Conservation (phyloP, 2,888 invertebrate genomes). For the Adela reaumurella region DNA sequence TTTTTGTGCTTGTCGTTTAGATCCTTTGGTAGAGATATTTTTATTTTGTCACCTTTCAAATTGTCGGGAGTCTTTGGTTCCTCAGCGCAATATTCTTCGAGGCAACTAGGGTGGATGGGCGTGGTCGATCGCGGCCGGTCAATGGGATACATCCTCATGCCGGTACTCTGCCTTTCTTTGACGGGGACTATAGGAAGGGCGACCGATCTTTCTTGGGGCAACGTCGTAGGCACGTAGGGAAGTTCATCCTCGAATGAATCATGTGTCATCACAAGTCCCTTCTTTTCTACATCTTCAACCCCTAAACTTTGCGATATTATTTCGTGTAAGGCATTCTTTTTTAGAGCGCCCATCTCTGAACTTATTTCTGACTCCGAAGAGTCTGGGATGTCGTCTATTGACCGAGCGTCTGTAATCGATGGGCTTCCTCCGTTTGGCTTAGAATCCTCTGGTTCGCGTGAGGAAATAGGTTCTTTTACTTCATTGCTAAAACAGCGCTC, state of each 20-base stretch:
- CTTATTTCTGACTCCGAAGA: slow-evolving; percentile 74
- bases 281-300: slow-evolving; percentile 66
- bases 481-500: neutral
- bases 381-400: slow-evolving; percentile 38
- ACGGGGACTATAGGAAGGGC: slow-evolving; percentile 80
- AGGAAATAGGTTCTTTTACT: neutral
- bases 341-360: slow-evolving; percentile 53
- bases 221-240: slow-evolving; percentile 86
- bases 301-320: slow-evolving; percentile 23
- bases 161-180: slow-evolving; percentile 61
- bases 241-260: slow-evolving; percentile 84
- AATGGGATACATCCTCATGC: slow-evolving; percentile 65
- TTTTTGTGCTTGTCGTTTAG: slow-evolving; percentile 26
- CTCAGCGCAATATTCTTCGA: slow-evolving; percentile 65
- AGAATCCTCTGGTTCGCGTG: neutral
- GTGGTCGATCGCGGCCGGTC: slow-evolving; percentile 72
- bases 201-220: slow-evolving; percentile 79
- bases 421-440: neutral
- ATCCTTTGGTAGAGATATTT: slow-evolving; percentile 66
- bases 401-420: slow-evolving; percentile 8
- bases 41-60: slow-evolving; percentile 58
- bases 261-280: slow-evolving; percentile 71
- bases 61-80: slow-evolving; percentile 31
- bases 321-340: slow-evolving; percentile 24
- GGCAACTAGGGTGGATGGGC: slow-evolving; percentile 65